phyloP scores from a whole-genome alignment of 2,113 vertebrate species.

The Ochotona curzoniae region DNA sequence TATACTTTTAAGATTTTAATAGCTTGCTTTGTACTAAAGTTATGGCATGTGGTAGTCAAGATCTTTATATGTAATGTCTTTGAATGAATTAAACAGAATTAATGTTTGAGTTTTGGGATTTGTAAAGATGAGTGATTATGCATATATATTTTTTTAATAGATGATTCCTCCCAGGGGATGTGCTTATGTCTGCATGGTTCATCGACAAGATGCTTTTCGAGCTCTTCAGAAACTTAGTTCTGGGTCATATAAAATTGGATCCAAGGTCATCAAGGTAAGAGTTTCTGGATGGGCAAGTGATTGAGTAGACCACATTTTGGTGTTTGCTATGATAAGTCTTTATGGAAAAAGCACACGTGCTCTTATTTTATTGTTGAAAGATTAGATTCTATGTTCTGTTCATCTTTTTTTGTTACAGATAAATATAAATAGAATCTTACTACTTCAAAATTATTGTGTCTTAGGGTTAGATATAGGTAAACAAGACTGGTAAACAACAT shows the following conservation, averaged over 20 bases:
- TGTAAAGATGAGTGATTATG: not conserved
- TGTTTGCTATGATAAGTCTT: not conserved
- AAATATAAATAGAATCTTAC: not conserved
- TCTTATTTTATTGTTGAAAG: not conserved
- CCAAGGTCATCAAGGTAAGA: conserved; percentile 98
- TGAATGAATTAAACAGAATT: not conserved
- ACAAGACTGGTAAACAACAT: not conserved
- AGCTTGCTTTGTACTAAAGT: not conserved
- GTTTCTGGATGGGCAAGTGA: not conserved
- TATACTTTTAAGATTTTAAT: not conserved
- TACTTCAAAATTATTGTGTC: not conserved
- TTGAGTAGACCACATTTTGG: no score
- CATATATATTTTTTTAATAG: conserved; percentile 81
- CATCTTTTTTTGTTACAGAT: not conserved
- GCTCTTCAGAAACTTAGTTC: conserved; percentile 98
- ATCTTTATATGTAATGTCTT: not conserved
- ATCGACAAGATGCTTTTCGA: conserved; percentile 96
- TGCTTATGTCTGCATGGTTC: conserved; percentile 99
- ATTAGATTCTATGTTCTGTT: not conserved
- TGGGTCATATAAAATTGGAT: conserved; percentile 97
- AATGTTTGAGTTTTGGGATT: not conserved
- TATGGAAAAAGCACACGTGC: not conserved
- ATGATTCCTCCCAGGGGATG: conserved; percentile 99
- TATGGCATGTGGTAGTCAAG: not conserved
- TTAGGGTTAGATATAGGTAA: not conserved